Conservation (phyloP, 2,797 vertebrate genomes). For the Staurois parvus region DNA sequence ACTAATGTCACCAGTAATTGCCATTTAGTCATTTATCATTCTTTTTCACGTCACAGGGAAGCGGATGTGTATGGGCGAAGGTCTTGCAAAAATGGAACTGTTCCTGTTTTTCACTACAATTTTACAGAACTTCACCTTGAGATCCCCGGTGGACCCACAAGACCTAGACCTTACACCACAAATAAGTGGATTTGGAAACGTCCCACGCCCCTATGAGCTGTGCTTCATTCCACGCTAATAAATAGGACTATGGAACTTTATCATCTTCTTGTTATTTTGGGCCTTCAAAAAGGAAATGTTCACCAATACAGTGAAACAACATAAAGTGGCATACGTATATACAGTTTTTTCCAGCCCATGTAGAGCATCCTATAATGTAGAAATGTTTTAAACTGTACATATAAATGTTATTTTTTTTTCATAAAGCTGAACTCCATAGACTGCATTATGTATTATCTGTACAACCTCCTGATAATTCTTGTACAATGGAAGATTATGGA, state of each 20-base stretch:
- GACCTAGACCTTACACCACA: conserved; percentile 33
- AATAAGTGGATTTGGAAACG: conserved; percentile 43
- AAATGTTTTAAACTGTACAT: too few relatives aligned
- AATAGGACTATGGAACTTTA: background rate
- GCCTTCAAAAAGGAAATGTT: too few relatives aligned
- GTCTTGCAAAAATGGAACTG: conserved; percentile 55
- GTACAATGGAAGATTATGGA: too few relatives aligned
- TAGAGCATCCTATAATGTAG: too few relatives aligned
- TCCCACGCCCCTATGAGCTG: conserved; percentile 32
- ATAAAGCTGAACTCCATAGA: too few relatives aligned
- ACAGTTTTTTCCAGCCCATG: too few relatives aligned
- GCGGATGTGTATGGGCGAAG: conserved; percentile 52
- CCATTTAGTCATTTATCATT: background rate
- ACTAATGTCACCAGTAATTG: background rate
- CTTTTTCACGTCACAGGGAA: conserved; percentile 21
- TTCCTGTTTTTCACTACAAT: conserved; percentile 52
- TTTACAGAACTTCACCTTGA: conserved; percentile 47
- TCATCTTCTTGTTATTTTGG: too few relatives aligned
- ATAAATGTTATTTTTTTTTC: too few relatives aligned
- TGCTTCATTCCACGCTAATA: conserved; percentile 28
- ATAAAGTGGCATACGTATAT: too few relatives aligned
- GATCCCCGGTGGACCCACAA: conserved; percentile 7
- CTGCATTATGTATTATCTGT: too few relatives aligned
- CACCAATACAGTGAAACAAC: too few relatives aligned
- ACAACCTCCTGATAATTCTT: too few relatives aligned